These are phyloP conservation scores for Gymnothorax javanicus DNA, from an alignment of 2,797 vertebrate genomes.

Conservation along the genomic window DNA sequence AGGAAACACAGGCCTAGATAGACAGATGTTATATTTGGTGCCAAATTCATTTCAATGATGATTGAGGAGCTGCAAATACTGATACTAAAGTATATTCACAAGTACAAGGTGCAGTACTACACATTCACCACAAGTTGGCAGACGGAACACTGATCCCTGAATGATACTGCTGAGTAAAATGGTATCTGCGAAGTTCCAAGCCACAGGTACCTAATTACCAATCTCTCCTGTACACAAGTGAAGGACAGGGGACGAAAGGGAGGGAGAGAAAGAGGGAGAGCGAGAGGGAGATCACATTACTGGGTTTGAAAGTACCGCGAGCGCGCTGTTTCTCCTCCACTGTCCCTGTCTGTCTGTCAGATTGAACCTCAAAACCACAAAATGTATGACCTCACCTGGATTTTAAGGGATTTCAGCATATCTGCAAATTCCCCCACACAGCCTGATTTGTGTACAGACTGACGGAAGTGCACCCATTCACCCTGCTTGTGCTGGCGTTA, in stretches of 20 bases:
- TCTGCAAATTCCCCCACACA: not conserved
- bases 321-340: not conserved
- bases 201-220: not conserved
- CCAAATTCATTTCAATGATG: not conserved
- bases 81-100: not conserved
- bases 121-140: slow-evolving; percentile 30
- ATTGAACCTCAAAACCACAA: slow-evolving; percentile 13
- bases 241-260: no score
- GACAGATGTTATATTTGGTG: slow-evolving; percentile 2
- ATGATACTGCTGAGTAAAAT: not conserved
- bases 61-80: slow-evolving; percentile 19
- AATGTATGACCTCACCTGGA: slow-evolving; percentile 2
- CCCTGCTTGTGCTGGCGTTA: not conserved
- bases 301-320: not conserved
- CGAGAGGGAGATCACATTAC: not conserved
- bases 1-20: not conserved
- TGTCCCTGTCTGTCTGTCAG: not conserved
- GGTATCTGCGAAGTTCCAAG: not conserved
- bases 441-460: not conserved
- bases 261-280: not conserved
- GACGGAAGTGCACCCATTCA: not conserved
- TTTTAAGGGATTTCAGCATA: not conserved
- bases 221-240: not conserved
- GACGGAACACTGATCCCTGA: not conserved
- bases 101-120: not conserved